Percentiles rank a stretch among this genome's conserved stretches.
Evolutionary conservation across 2,113 vertebrate genomes (phyloP).

Genomic region (Actenoides hombroni): DNA sequence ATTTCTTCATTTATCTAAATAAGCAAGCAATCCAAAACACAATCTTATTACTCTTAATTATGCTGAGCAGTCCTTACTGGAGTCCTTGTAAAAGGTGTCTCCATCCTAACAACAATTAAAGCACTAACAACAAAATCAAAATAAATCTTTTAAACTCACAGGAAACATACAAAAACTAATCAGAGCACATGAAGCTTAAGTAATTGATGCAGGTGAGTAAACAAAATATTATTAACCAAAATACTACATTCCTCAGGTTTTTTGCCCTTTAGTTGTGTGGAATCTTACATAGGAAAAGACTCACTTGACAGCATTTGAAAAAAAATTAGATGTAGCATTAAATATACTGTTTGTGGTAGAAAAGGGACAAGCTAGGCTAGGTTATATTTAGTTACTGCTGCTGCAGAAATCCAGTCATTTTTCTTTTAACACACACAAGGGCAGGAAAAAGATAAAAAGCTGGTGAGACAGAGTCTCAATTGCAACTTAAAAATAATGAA

Average conservation of each 20-base stretch:
- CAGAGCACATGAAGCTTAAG: background rate
- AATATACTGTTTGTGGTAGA: background rate
- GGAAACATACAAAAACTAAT: background rate
- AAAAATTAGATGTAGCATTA: background rate
- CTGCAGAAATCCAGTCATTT: background rate
- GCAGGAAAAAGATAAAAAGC: background rate
- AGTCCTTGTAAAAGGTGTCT: background rate
- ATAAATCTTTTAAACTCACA: background rate
- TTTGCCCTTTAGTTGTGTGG: background rate
- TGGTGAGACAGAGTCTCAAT: background rate
- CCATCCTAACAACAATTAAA: background rate
- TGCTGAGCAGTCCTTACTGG: background rate
- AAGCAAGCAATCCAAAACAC: background rate
- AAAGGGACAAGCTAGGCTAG: background rate
- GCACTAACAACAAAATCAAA: background rate
- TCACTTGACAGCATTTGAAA: background rate
- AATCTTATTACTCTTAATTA: background rate
- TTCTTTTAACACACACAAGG: background rate
- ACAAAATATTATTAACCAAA: background rate
- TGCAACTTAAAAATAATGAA: slow-evolving; percentile 10
- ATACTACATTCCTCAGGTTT: background rate
- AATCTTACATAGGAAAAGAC: background rate
- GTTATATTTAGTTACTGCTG: background rate
- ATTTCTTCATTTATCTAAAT: background rate
- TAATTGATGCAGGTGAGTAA: background rate